A percentile compares a stretch with the other conserved stretches of the same genome.
Evolutionary conservation across 2,113 vertebrate species (phyloP).

Genomic region (Ctenomys sociabilis): DNA sequence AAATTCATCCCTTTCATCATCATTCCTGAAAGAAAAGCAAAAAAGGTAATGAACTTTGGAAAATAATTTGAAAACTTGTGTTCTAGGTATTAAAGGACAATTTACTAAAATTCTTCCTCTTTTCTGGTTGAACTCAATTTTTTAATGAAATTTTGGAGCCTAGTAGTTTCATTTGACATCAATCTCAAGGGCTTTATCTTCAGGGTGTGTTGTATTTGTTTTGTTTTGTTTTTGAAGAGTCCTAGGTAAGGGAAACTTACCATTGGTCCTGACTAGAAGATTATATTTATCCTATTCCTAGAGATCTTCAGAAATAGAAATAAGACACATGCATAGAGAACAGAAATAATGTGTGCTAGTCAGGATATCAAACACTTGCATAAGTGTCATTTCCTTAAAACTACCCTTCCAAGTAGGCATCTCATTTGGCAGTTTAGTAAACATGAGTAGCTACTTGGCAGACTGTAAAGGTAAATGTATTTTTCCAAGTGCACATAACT

Average conservation of each 20-base stretch:
- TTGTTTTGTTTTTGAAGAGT: background rate
- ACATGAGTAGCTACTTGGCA: background rate
- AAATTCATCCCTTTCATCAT: slow-evolving; percentile 64
- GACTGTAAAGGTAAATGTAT: slow-evolving; percentile 24
- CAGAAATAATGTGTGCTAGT: background rate
- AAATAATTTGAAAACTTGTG: slow-evolving; percentile 59
- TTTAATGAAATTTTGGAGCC: slow-evolving; percentile 56
- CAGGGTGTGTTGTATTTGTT: background rate
- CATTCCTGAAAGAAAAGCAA: slow-evolving; percentile 57
- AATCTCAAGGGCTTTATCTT: background rate
- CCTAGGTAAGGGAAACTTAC: background rate
- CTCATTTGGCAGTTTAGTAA: slow-evolving; percentile 36
- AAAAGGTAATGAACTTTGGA: slow-evolving; percentile 65
- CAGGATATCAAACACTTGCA: background rate
- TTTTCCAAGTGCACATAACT: background rate
- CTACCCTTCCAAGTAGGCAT: background rate
- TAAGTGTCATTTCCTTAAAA: slow-evolving; percentile 17
- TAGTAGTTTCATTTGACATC: slow-evolving; percentile 49
- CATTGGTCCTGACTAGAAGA: slow-evolving; percentile 9
- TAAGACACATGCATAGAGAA: slow-evolving; percentile 3
- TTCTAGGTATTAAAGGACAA: slow-evolving; percentile 58
- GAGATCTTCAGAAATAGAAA: slow-evolving; percentile 52
- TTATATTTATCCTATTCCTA: slow-evolving; percentile 23
- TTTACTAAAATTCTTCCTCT: slow-evolving; percentile 60
- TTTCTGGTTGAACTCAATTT: slow-evolving; percentile 49